Base-by-base conservation (phyloP, 1,140 invertebrate species). In the Macrobrachium rosenbergii region DNA sequence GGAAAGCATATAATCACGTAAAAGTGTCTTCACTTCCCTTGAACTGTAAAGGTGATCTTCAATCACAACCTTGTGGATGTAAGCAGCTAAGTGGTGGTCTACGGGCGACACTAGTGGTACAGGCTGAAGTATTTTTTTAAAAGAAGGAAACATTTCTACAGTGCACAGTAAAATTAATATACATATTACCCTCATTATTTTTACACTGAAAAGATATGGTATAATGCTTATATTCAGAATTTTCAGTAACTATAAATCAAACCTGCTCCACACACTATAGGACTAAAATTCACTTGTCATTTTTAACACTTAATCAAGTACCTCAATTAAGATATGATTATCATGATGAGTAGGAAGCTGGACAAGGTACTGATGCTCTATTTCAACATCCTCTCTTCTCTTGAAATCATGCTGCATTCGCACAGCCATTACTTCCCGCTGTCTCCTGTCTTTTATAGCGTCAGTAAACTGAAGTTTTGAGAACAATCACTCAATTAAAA, bases 301-400 rank as follows among this genome's bases (percentile, higher is more conserved):
- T 72, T 16, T 28, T 23, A 14, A 14, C 3, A 69, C 67, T 12
- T 19, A 72, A 10, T 23, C 19, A 5, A 37, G 69, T 28, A 72
- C 69, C 69, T 72, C 69, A 28, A 14, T 43, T 28, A 72, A 14
- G 16, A 17, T 43, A 23, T 72, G 69, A 72, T 28, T 72, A 12
- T 23, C 21, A 72, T 72, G 69, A 72, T 43, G 23, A 14, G 16
- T 14, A 28, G 69, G 69, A 72, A 72, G 69, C 69, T 72, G 69
- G 69, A 72, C 69, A 72, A n/a, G 69, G 11, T 28, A 72, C 69
- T 72, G 69, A 43, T 72, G 69, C 21, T 28, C 69, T 21, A 28
- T 23, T 43, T 28, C 69, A 72, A 72, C 17, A 28, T 72, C 69
- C 17, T 72, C 69, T 72, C 69, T 23, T 17, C 69, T 72, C 21